Conservation (phyloP, 2,888 invertebrate species). For the Eustalomyia histrio region DNA sequence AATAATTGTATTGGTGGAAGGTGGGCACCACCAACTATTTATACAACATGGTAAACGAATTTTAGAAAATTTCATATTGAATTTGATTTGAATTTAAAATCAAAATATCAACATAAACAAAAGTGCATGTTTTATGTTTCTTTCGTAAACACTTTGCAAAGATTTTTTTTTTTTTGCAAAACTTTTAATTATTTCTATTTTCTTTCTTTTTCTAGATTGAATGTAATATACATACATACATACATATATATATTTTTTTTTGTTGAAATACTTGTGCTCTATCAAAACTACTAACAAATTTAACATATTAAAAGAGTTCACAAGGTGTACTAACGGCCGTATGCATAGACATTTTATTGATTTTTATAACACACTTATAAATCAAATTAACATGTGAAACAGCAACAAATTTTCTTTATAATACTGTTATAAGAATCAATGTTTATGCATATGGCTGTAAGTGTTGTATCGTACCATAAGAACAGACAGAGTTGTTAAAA, state of each 20-base stretch:
- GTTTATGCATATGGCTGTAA: too few relatives aligned
- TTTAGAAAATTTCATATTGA: constrained; percentile 72
- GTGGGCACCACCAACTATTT: constrained; percentile 83
- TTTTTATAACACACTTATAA: too few relatives aligned
- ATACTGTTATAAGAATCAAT: too few relatives aligned
- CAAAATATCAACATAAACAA: constrained; percentile 31
- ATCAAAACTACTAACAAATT: too few relatives aligned
- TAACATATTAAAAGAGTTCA: too few relatives aligned
- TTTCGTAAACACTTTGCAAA: not conserved
- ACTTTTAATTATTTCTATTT: not conserved
- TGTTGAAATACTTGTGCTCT: not conserved
- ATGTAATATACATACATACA: not conserved
- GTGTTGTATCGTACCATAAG: too few relatives aligned
- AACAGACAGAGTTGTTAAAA: too few relatives aligned
- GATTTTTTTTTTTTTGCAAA: not conserved
- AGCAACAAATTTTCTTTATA: too few relatives aligned
- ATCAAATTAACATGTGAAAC: too few relatives aligned
- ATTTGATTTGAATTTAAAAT: constrained; percentile 8
- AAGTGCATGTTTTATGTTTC: constrained; percentile 47
- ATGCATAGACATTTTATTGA: too few relatives aligned
- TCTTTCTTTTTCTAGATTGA: not conserved
- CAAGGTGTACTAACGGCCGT: too few relatives aligned
- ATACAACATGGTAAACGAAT: constrained; percentile 82
- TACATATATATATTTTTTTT: not conserved
- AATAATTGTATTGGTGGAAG: constrained; percentile 91